Evolutionary conservation across 92 coral and sea anemone genomes (phyloP), one percentile per base, ranked within the genome.

Genomic region (Epizoanthus illoricatus): DNA sequence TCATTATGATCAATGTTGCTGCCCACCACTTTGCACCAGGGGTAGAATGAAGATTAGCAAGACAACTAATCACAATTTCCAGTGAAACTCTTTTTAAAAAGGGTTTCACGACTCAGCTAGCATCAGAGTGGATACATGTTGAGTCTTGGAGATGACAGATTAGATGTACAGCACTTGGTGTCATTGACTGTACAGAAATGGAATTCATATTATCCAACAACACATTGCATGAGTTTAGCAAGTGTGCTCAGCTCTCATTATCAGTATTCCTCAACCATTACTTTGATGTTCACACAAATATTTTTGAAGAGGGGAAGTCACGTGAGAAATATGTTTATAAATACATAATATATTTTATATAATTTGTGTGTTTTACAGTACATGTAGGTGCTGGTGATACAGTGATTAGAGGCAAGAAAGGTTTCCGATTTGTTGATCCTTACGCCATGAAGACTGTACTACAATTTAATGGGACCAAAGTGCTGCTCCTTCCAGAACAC

Each of bases 351-450:
- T 28, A 28, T 28, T 0, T 28, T 28, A 28, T 28, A 61, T n/a
- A 9, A 5, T 17, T 24, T 17, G 42, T 62, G 59, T 80, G 70
- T 21, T 39, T 80, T 72, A 28, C 90, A 96, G 99, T 94, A 62
- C 91, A 93, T 61, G 72, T 97, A 36, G 92, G 92, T 65, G 84
- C 94, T 81, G 87, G 90, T 21, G 80, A 87, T n/a, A 93, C 98
- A n/a, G 70, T 89, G 66, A 85, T 94, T 20, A 71, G 81, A 40
- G 94, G 93, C 16, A 91, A 87, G 60, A 88, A 84, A 19, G 99
- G 99, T 40, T 92, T 94, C 86, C 85, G 94, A 80, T 94, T 97
- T 73, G 98, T 93, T 69, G 97, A 94, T 45, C 95, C 99, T 16
- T 92, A 88, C 69, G 90, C 80, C 40, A 84, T 94, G 88, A 93